These are phyloP conservation scores for Poicephalus gulielmi DNA, from an alignment of 2,113 vertebrate genomes.

Conservation along the genomic window DNA sequence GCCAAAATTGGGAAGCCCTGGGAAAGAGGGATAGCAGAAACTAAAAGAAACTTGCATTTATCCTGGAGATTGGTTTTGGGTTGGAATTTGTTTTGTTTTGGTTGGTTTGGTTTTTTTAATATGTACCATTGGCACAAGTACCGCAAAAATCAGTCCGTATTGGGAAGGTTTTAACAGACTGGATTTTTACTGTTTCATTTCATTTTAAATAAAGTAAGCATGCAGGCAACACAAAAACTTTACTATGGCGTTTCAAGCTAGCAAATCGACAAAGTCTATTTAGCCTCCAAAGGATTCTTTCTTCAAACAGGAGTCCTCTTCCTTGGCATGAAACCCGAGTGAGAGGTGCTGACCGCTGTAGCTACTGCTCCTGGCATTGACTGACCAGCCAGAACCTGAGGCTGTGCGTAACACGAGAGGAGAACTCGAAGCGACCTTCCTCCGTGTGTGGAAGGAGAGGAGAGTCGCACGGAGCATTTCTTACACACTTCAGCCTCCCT, in stretches of 20 bases:
- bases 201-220: neutral
- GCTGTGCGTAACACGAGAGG: neutral
- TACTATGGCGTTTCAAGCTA: neutral
- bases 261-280: neutral
- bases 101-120: neutral
- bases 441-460: rapidly evolving
- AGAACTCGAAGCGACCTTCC: neutral
- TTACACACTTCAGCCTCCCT: neutral
- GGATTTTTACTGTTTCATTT: neutral
- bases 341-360: neutral
- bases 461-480: neutral
- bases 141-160: neutral
- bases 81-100: neutral
- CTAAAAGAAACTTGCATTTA: neutral
- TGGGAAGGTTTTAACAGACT: neutral
- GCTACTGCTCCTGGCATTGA: neutral
- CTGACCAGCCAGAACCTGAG: neutral
- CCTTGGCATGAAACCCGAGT: neutral
- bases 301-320: neutral
- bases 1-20: neutral
- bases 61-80: neutral
- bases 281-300: neutral
- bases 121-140: rapidly evolving
- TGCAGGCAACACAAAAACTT: neutral
- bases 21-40: neutral